phyloP scores from a whole-genome alignment of 2,113 vertebrate species.

The Neotragus moschatus region DNA sequence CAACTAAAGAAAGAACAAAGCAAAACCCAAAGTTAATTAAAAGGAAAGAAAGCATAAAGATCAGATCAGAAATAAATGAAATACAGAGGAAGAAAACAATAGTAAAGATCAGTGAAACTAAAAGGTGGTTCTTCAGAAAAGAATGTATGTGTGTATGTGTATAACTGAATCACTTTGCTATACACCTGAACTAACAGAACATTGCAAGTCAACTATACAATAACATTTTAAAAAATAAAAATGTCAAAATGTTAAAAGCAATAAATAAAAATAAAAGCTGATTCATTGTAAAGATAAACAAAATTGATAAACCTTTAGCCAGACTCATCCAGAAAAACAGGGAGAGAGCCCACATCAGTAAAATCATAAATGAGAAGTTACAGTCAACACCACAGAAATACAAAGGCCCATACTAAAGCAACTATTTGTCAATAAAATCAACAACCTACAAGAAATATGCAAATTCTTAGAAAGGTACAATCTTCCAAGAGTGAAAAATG shows the following conservation, averaged over 20 bases:
- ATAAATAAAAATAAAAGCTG: neutral
- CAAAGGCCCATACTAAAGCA: neutral
- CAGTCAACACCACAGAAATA: neutral
- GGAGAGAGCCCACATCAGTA: neutral
- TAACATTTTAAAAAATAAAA: neutral
- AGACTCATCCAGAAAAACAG: neutral
- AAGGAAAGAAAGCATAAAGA: neutral
- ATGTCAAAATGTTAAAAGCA: neutral
- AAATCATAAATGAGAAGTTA: neutral
- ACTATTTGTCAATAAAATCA: neutral
- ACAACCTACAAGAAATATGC: neutral
- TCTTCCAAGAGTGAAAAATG: neutral
- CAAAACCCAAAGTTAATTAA: neutral
- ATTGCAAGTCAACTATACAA: neutral
- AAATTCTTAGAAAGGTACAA: neutral
- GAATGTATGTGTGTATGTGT: neutral
- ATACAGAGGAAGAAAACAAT: neutral
- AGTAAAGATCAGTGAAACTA: neutral
- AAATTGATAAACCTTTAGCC: neutral
- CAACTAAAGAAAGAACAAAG: neutral
- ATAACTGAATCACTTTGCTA: neutral
- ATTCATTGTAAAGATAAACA: neutral
- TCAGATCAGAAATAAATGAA: neutral
- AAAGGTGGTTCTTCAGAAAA: neutral
- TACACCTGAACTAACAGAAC: neutral